These are phyloP conservation scores for Sander vitreus DNA, from an alignment of 2,113 vertebrate species.

Conservation along the genomic window DNA sequence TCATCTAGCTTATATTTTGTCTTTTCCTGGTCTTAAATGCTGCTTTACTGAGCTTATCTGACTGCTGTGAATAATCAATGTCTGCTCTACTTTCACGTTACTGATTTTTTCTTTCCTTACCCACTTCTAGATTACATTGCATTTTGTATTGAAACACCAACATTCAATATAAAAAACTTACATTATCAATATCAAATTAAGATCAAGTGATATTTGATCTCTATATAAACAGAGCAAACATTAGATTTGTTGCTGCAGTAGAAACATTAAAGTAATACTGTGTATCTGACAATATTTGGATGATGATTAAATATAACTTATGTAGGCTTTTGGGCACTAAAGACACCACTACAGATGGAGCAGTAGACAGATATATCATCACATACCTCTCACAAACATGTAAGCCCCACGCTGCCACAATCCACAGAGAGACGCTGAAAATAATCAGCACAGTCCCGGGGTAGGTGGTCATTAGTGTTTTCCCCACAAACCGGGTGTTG, in stretches of 20 bases:
- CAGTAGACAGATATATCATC: neutral
- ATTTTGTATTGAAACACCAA: neutral
- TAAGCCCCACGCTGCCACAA: slow-evolving; percentile 95
- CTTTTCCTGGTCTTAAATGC: neutral
- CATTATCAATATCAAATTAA: too few relatives aligned
- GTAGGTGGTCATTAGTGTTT: slow-evolving; percentile 96
- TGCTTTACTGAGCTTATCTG: neutral
- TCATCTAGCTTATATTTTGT: neutral
- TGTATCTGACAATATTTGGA: neutral
- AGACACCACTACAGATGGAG: neutral
- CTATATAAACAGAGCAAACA: neutral
- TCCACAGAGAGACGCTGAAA: slow-evolving; percentile 96
- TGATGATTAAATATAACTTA: neutral
- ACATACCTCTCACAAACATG: slow-evolving; percentile 93
- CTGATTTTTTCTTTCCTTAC: neutral
- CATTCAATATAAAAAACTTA: neutral
- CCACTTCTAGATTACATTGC: neutral
- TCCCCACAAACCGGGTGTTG: slow-evolving; percentile 95
- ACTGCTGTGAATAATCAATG: neutral
- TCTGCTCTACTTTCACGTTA: neutral
- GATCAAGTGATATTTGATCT: neutral
- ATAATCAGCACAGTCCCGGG: slow-evolving; percentile 93
- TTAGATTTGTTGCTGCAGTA: slow-evolving; percentile 2
- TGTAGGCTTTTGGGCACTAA: too few relatives aligned
- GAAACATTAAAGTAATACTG: slow-evolving; percentile 5